Evolutionary conservation across 23 tunicate genomes (phyloP), one percentile per base, ranked within the genome.

Genomic region (Ciona savignyi): DNA sequence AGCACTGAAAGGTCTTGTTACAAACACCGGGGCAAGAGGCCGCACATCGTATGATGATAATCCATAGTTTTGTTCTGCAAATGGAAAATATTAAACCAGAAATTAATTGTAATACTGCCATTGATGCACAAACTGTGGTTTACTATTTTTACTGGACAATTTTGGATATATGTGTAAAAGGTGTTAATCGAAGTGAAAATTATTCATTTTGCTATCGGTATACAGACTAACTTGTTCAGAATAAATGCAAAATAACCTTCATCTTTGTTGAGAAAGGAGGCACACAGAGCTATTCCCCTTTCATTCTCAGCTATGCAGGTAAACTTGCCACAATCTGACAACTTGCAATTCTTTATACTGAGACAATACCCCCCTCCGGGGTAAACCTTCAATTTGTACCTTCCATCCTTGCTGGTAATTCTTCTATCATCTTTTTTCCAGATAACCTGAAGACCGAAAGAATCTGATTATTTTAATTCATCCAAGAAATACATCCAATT

Each of bases 241-340:
- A n/a, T n/a, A n/a, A n/a, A n/a, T n/a, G n/a, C n/a, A n/a, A n/a
- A n/a, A n/a, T n/a, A 6, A 42, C 56, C 56, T 42, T 9, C 9
- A 15, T 42, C 56, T 42, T 42, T 42, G 15, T 42, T 62, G 9
- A 70, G 76, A 32, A 60, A 70, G 11, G 83, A 68, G 21, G 77
- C 83, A 29, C 81, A 67, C 0, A 33, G 27, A 1, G 80, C 81
- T 25, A 84, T 62, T n/a, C 93, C 93, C 23, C 68, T 78, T 19
- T 63, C 42, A 70, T 74, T 75, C 63, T 86, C 84, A 22, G 85
- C 93, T 2, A 80, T 72, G 72, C 85, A 86, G 21, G 74, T 66
- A 64, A 73, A 86, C 23, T 82, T 76, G 27, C 93, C 93, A 2
- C 73, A 70, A 32, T 86, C 93, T 25, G 30, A 30, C 3, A 77